phyloP scores from a whole-genome alignment of 2,797 vertebrate species.

The Jordanella pulchra region DNA sequence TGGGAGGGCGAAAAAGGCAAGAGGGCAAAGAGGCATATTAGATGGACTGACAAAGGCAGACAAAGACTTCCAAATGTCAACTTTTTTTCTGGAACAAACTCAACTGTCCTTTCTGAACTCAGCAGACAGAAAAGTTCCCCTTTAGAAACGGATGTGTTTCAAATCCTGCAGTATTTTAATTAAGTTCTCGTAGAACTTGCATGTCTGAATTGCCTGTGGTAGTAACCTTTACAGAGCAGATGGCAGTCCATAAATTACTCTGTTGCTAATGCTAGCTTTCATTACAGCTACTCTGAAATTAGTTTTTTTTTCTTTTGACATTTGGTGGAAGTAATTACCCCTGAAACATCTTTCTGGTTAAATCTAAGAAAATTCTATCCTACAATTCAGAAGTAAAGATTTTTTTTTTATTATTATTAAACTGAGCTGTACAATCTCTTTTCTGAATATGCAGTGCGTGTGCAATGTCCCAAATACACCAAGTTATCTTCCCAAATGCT shows the following conservation, averaged over 20 bases:
- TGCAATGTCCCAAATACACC: not conserved
- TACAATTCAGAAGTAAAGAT: not conserved
- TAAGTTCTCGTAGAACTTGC: constrained; percentile 48
- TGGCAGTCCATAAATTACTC: constrained; percentile 64
- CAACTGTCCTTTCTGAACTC: constrained; percentile 26
- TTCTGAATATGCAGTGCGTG: not conserved
- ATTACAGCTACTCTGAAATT: constrained; percentile 32
- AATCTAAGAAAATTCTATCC: constrained; percentile 11
- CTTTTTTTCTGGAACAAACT: constrained; percentile 21
- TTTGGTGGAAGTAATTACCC: constrained; percentile 28
- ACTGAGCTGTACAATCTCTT: not conserved
- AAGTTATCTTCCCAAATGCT: not conserved
- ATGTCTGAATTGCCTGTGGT: constrained; percentile 62
- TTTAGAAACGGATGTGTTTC: constrained; percentile 37
- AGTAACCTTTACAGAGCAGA: constrained; percentile 71
- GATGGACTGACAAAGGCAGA: constrained; percentile 18
- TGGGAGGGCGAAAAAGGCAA: constrained; percentile 53
- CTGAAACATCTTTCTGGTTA: constrained; percentile 11
- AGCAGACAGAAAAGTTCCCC: constrained; percentile 26
- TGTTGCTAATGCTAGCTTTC: constrained; percentile 37
- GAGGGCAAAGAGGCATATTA: constrained; percentile 38
- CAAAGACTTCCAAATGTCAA: constrained; percentile 31
- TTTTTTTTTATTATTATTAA: constrained; percentile 15
- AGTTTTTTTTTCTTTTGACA: constrained; percentile 30
- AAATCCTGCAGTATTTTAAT: constrained; percentile 56